phyloP scores from a whole-genome alignment of 2,888 invertebrate genomes.

The Leucania comma region DNA sequence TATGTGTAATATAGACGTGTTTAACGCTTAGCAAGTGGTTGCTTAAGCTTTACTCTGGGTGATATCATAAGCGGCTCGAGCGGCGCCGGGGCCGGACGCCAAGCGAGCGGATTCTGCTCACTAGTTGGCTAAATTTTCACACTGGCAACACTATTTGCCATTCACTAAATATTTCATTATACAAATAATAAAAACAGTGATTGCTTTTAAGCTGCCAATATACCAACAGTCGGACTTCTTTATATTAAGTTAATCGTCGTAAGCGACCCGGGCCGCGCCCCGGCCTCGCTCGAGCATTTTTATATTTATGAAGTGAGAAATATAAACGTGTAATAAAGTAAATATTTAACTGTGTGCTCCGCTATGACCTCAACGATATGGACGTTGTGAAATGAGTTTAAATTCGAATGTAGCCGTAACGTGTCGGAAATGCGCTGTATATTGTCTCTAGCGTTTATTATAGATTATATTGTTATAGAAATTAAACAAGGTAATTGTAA shows the following conservation, averaged over 20 bases:
- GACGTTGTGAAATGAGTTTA: constrained; percentile 77
- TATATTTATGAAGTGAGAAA: constrained; percentile 64
- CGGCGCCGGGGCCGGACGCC: constrained; percentile 13
- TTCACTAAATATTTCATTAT: background rate
- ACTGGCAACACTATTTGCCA: too few species aligned
- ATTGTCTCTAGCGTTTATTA: constrained; percentile 78
- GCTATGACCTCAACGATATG: constrained; percentile 72
- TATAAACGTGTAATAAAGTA: constrained; percentile 54
- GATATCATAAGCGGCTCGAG: constrained; percentile 40
- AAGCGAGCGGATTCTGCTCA: background rate
- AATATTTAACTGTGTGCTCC: constrained; percentile 70
- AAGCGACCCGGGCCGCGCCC: constrained; percentile 12
- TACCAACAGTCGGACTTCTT: constrained; percentile 13
- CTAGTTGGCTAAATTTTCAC: background rate
- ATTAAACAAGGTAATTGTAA: constrained; percentile 72
- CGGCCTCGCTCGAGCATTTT: constrained; percentile 46
- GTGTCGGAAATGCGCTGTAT: constrained; percentile 79
- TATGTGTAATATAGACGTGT: constrained; percentile 61
- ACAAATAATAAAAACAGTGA: background rate
- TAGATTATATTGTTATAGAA: constrained; percentile 81
- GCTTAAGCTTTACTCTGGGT: constrained; percentile 64
- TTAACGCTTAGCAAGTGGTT: constrained; percentile 57
- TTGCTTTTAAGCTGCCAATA: constrained; percentile 19
- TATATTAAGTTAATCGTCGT: constrained; percentile 29
- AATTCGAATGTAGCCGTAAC: constrained; percentile 77